These are phyloP conservation scores for Branchinecta lynchi DNA, from an alignment of 1,140 invertebrate genomes.

Conservation along the genomic window DNA sequence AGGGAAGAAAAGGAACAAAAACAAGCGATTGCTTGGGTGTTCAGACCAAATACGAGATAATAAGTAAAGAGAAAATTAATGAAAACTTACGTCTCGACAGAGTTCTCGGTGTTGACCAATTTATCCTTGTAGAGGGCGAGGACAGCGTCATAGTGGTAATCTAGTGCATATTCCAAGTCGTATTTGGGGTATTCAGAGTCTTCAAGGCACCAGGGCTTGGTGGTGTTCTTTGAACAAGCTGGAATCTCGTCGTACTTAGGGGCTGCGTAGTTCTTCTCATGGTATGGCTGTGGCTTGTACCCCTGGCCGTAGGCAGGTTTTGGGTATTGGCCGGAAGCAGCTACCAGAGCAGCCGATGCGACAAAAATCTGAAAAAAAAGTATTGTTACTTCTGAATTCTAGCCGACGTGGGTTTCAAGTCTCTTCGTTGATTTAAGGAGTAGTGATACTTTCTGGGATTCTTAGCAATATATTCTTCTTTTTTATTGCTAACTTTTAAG, in stretches of 20 bases:
- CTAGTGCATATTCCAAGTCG: constrained; percentile 21
- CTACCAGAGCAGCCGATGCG: neutral
- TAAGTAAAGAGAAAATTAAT: neutral
- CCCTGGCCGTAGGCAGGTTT: neutral
- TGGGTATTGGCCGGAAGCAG: neutral
- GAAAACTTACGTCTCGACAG: constrained; percentile 21
- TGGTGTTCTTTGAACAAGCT: constrained; percentile 24
- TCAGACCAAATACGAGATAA: no score
- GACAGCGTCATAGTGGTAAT: constrained; percentile 24
- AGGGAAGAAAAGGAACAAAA: no score
- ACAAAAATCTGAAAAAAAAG: neutral
- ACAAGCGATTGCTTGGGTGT: no score
- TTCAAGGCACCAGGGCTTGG: constrained; percentile 26
- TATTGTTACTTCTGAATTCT: no score
- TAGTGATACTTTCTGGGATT: no score
- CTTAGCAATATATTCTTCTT: no score
- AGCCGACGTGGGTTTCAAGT: no score
- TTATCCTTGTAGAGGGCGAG: constrained; percentile 25
- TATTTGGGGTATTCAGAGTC: constrained; percentile 26
- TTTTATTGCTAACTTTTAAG: no score
- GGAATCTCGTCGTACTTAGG: constrained; percentile 20
- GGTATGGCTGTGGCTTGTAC: neutral
- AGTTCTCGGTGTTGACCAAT: constrained; percentile 24
- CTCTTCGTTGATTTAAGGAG: no score
- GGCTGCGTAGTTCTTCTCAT: neutral